phyloP scores from a whole-genome alignment of 2,113 vertebrate species.

The Probosciger aterrimus region DNA sequence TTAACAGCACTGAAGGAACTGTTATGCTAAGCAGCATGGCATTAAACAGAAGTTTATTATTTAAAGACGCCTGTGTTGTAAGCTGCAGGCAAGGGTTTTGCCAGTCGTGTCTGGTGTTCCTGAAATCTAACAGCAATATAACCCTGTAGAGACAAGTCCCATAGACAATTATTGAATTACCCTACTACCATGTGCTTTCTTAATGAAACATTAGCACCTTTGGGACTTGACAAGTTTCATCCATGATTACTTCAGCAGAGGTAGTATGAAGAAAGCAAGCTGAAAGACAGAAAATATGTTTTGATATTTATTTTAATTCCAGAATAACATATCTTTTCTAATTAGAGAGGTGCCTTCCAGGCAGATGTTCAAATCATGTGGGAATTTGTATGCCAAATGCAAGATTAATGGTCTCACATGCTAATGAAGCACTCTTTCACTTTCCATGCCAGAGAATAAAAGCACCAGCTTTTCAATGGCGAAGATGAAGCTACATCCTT shows the following conservation, averaged over 20 bases:
- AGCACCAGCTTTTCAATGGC: background rate
- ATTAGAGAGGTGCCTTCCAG: slow-evolving; percentile 40
- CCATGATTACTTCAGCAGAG: background rate
- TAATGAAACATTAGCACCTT: slow-evolving; percentile 18
- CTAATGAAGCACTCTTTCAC: slow-evolving; percentile 33
- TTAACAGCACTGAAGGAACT: background rate
- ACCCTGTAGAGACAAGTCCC: background rate
- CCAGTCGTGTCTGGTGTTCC: background rate
- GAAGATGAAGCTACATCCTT: background rate
- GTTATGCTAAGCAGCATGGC: background rate
- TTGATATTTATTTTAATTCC: slow-evolving; percentile 60
- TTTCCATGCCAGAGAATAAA: slow-evolving; percentile 7
- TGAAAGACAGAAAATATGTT: slow-evolving; percentile 32
- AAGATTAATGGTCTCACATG: slow-evolving; percentile 18
- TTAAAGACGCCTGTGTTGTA: background rate
- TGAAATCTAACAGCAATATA: background rate
- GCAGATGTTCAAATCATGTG: slow-evolving; percentile 35
- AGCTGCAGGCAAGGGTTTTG: background rate
- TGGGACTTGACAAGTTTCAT: background rate
- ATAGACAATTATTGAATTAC: background rate
- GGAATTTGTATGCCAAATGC: slow-evolving; percentile 6
- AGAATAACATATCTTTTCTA: slow-evolving; percentile 24
- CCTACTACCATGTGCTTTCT: background rate
- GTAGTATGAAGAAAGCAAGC: slow-evolving; percentile 3
- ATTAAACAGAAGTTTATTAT: background rate